Evolutionary conservation across 1,140 invertebrate genomes (phyloP), one percentile per base, ranked within the genome.

Genomic region (Leptinotarsa lineolata): DNA sequence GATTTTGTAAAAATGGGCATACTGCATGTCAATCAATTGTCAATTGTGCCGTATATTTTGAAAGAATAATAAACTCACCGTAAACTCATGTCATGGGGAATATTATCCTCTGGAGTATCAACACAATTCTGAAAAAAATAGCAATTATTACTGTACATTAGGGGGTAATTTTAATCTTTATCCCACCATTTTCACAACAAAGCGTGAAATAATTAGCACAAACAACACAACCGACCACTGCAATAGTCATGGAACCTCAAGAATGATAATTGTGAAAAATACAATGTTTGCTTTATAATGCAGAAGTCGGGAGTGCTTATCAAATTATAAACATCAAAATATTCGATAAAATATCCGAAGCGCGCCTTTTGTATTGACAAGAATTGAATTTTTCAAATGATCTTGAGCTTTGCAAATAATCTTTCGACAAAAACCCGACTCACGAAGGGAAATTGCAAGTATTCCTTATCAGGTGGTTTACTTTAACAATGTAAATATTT

Each of bases 251-350:
- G 21, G 20, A 22, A 63, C 20, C 20, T 13, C 0, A 22, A 30
- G 24, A 68, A 44, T 20, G 30, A 68, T 68, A 68, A 68, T 68
- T 68, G 66, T 66, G 11, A 68, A 71, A 71, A 71, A 63, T 71
- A 63, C 48, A 71, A 44, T 71, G 48, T 71, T 71, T 71, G 39
- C 61, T 61, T 18, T 16, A 71, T 71, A 71, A 44, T 75, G 71
- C 67, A 73, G 76, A 75, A 74, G 63, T 77, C 70, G 76, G 73
- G 73, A 71, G 76, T 64, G 76, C 73, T 77, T 77, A 77, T 77
- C 76, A 77, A 73, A 75, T 63, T 68, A 72, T 67, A 77, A 77
- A 77, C 58, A 77, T 74, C 68, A 11, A 61, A 75, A 54, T 72
- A 74, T 72, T 74, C 71, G 70, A 71, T 71, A 71, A 71, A 71